Evolutionary conservation across 2,888 invertebrate species (phyloP).

Genomic region (Neoitamus cyanurus): DNA sequence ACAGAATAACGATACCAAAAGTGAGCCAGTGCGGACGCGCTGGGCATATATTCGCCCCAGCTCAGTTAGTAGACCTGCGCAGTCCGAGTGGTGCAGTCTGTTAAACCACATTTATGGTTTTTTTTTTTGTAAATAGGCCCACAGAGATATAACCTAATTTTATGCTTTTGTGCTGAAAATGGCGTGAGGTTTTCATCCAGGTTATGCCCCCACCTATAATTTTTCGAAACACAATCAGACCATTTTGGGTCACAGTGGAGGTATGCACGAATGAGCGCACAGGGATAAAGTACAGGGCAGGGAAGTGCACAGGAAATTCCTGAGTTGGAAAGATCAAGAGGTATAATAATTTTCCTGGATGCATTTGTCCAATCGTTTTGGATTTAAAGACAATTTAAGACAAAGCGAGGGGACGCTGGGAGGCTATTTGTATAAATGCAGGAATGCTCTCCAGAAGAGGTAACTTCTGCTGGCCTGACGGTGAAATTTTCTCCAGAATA

Average conservation of each 20-base stretch:
- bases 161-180: background rate
- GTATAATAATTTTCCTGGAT: background rate
- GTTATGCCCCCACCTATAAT: background rate
- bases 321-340: background rate
- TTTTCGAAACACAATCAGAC: background rate
- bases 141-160: background rate
- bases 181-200: background rate
- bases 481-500: background rate
- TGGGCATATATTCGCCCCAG: background rate
- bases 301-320: background rate
- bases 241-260: background rate
- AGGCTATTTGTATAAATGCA: background rate
- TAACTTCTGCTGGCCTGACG: background rate
- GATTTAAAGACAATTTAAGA: background rate
- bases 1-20: background rate
- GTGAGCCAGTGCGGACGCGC: background rate
- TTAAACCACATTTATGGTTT: background rate
- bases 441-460: background rate
- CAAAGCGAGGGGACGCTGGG: background rate
- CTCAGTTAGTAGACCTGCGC: background rate
- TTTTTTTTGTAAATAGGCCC: background rate
- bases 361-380: background rate
- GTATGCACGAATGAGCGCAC: background rate
- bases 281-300: background rate
- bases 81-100: background rate